Evolutionary conservation across 1,140 invertebrate species (phyloP), one percentile per base, ranked within the genome.

Genomic region (Drosophila rufa): DNA sequence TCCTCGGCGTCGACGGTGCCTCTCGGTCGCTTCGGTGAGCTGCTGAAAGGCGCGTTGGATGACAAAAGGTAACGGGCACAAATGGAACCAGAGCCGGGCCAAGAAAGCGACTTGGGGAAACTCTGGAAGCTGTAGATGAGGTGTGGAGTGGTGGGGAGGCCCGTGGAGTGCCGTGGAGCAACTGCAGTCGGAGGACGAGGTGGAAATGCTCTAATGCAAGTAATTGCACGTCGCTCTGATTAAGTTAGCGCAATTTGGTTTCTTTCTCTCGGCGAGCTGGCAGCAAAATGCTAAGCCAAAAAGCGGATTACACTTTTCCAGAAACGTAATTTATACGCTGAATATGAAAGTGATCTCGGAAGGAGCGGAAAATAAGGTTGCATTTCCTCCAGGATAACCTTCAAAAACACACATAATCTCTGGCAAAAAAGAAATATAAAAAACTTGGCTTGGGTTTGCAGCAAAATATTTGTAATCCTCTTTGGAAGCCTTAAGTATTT

Each of bases 191-290:
- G 30, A 36, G 47, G 47, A 46, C 22, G 68, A 67, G 48, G 70
- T 48, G 65, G 78, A 82, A 78, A 59, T 74, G 53, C 80, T 60
- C 80, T 86, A 86, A 86, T 86, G 82, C 82, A 79, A 82, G 82
- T 86, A 86, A 86, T 86, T 89, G 84, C 80, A 87, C 84, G 76
- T 80, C 76, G 80, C 76, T 89, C 84, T 86, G 83, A 82, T 86
- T 89, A 83, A 89, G 83, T 80, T 77, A 58, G 53, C 53, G 70
- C 80, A 79, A 87, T 86, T 87, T 87, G 70, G 80, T 77, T 77
- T 85, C 69, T 68, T 68, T 61, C 57, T 53, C 55, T 65, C 36
- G 9, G 27, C 36, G 38, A 59, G 30, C 43, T 48, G 60, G 61
- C 46, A 55, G 59, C 46, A 74, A 80, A 85, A 75, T 81, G 82